Evolutionary conservation across 92 coral and sea anemone genomes (phyloP).

Genomic region (Parazoanthus darwini): DNA sequence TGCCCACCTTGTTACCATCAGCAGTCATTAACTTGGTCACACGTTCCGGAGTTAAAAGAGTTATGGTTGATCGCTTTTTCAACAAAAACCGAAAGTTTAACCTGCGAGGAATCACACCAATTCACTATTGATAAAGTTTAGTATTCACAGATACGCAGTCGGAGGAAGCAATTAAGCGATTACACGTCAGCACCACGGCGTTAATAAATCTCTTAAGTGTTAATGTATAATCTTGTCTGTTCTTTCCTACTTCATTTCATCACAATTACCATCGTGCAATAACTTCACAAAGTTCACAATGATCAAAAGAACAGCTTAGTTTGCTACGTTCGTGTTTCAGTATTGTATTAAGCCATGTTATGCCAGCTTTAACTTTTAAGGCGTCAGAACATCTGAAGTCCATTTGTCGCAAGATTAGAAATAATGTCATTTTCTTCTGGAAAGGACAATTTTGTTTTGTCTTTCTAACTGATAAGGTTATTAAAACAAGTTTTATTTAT

Average conservation of each 20-base stretch:
- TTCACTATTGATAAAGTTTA: too few species aligned
- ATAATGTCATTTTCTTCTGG: constrained; percentile 33
- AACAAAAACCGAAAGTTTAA: background rate
- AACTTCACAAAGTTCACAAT: background rate
- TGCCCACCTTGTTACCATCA: background rate
- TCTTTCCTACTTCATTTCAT: constrained; percentile 15
- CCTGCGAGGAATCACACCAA: background rate
- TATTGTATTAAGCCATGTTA: background rate
- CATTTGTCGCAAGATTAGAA: constrained; percentile 25
- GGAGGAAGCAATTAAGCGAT: constrained; percentile 24
- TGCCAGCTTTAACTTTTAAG: background rate
- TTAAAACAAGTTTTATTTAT: constrained; percentile 28
- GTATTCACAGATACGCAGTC: background rate
- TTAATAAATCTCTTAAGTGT: constrained; percentile 14
- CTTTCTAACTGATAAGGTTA: constrained; percentile 30
- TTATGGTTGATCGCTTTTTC: background rate
- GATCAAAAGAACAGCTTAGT: background rate
- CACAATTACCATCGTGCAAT: background rate
- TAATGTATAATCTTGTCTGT: background rate
- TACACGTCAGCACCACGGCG: background rate
- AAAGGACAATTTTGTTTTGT: constrained; percentile 11
- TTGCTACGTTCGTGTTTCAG: background rate
- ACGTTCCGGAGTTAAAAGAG: background rate
- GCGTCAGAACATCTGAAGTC: constrained; percentile 13
- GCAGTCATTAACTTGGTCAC: background rate